A percentile compares a stretch with the other conserved stretches of the same genome.
phyloP scores from a whole-genome alignment of 2,888 invertebrate genomes.

The Rhabditoides inermis region DNA sequence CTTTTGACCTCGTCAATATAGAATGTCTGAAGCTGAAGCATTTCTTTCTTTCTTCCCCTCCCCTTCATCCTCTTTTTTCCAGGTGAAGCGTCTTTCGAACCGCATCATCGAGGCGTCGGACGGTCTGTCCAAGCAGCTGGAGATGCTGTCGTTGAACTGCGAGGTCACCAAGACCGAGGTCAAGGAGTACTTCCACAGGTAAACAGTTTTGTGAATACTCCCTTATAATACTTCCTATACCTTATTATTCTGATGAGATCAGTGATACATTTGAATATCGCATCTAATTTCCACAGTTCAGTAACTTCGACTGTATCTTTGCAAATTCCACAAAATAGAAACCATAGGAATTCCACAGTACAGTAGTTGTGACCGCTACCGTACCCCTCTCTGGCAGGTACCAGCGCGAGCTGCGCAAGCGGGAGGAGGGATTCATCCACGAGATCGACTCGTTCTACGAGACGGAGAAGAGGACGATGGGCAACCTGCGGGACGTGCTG shows the following conservation, averaged over 20 bases:
- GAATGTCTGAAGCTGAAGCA: too few species aligned
- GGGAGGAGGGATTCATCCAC: constrained; percentile 61
- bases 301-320: not conserved
- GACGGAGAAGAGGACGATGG: constrained; percentile 68
- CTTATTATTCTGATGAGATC: too few species aligned
- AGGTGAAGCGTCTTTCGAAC: constrained; percentile 48
- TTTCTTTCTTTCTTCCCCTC: too few species aligned
- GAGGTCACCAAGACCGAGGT: constrained; percentile 83
- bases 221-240: not conserved
- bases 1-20: too few species aligned
- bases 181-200: constrained; percentile 63
- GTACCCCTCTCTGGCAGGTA: constrained; percentile 15
- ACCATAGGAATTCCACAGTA: not conserved
- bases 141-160: constrained; percentile 79
- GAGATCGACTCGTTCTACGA: constrained; percentile 77
- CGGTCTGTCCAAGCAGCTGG: constrained; percentile 66
- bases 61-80: too few species aligned
- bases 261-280: too few species aligned
- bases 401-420: constrained; percentile 53
- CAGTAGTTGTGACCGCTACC: too few species aligned
- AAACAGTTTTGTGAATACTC: too few species aligned
- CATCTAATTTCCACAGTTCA: too few species aligned
- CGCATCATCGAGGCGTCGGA: constrained; percentile 50
- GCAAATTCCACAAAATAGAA: not conserved
- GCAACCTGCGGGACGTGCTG: constrained; percentile 80